Base-by-base conservation (phyloP, 2,113 vertebrate species). In the Ameiurus melas region DNA sequence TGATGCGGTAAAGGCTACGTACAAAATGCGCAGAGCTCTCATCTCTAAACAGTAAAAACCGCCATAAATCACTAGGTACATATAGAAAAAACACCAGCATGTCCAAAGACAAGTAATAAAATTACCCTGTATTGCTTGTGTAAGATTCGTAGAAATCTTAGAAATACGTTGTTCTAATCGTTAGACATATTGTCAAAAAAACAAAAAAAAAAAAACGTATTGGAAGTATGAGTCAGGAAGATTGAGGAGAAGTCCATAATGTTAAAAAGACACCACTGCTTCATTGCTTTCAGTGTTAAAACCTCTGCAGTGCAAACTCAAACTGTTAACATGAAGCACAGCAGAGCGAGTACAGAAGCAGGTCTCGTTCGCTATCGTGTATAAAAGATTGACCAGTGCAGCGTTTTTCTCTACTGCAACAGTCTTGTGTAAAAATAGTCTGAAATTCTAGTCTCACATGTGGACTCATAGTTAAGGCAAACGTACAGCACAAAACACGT, bases 51-150 rank as follows among this genome's bases (percentile, higher is more conserved):
- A 33, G 36, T 70, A 83, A 71, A 47, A 73, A 70, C 64, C 55
- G 19, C 68, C 12, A 71, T 22, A 30, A 57, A 82, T 43, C 20
- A 14, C 20, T 75, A 83, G 13, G 14, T 79, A 80, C 13, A 81
- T 30, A 39, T 36, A 81, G 6, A 80, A 77, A 64, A 77, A 30
- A 71, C 68, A 62, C 57, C 71, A n/a, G n/a, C 66, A 87, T 39
- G 64, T 68, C 79, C 86, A 88, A 84, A 75, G 78, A 90, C 79
- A 77, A 89, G 68, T 80, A 85, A 53, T 82, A 80, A 73, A 71
- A 47, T 82, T 87, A 90, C 90, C 90, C 90, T 90, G 90, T 90
- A 90, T 90, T 90, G 88, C 90, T 89, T 81, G 77, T 62, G 57
- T 89, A 77, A 77, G 82, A 90, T 87, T 89, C 43, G 6, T 84